Evolutionary conservation across 2,113 vertebrate species (phyloP).

Genomic region (Oxygymnocypris stewartii): DNA sequence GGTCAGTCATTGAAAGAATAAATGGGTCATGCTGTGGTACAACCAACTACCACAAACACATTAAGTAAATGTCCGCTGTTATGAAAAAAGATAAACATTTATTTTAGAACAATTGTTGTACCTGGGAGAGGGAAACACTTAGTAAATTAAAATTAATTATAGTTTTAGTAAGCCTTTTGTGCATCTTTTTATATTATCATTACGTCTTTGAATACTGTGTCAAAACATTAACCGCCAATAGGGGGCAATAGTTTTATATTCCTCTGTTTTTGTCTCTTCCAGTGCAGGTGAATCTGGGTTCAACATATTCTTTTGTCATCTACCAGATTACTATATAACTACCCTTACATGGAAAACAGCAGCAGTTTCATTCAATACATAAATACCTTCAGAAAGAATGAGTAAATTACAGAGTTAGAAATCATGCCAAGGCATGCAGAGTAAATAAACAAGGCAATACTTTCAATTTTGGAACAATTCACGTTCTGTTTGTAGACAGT

Average conservation of each 20-base stretch:
- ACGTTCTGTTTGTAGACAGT: conserved; percentile 31
- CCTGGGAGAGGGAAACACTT: neutral
- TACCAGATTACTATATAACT: conserved; percentile 15
- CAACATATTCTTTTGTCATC: conserved; percentile 23
- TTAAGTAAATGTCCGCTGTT: neutral
- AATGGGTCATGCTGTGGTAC: neutral
- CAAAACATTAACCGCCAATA: conserved; percentile 51
- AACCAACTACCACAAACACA: neutral
- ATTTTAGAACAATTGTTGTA: neutral
- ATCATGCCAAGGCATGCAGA: conserved; percentile 25
- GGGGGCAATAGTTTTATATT: conserved; percentile 57
- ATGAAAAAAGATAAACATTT: too few species aligned
- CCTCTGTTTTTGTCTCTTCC: conserved; percentile 25
- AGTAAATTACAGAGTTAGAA: conserved; percentile 2
- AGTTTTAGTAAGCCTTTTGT: neutral
- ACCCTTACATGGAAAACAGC: neutral
- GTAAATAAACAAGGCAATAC: conserved; percentile 20
- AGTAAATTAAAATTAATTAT: neutral
- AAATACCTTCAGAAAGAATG: neutral
- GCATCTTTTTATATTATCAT: neutral
- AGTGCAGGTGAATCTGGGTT: conserved; percentile 31
- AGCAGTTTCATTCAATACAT: neutral
- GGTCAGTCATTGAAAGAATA: neutral
- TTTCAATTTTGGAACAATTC: conserved; percentile 9
- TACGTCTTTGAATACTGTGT: conserved; percentile 14